These are phyloP conservation scores for Piprites chloris DNA, from an alignment of 2,113 vertebrate genomes.

Conservation along the genomic window DNA sequence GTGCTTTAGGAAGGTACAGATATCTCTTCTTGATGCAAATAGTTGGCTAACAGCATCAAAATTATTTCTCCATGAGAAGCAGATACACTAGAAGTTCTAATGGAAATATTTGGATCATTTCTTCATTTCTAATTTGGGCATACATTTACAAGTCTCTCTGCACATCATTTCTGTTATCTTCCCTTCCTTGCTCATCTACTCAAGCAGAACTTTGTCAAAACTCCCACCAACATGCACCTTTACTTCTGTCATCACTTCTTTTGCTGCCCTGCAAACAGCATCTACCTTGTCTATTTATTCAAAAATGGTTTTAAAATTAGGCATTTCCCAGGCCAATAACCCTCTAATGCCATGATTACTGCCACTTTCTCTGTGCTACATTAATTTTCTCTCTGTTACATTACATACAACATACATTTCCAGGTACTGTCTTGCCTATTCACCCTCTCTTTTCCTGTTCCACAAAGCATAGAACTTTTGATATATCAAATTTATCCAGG, in stretches of 20 bases:
- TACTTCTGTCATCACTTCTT: not conserved
- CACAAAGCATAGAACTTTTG: not conserved
- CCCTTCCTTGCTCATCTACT: not conserved
- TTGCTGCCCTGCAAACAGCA: not conserved
- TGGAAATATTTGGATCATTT: conserved; percentile 3
- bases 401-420: not conserved
- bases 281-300: not conserved
- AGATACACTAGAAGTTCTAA: not conserved
- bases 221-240: not conserved
- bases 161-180: not conserved
- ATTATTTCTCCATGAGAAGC: not conserved
- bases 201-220: conserved; percentile 5
- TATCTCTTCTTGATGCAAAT: not conserved
- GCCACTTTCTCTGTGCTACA: not conserved
- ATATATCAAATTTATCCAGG: not conserved
- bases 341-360: not conserved
- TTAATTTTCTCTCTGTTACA: not conserved
- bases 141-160: not conserved
- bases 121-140: not conserved
- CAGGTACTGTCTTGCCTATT: not conserved
- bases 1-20: not conserved
- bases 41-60: conserved; percentile 12
- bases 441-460: not conserved
- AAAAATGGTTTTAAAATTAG: not conserved
- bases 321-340: not conserved